phyloP scores from a whole-genome alignment of 2,113 vertebrate species.

The Galemys pyrenaicus region DNA sequence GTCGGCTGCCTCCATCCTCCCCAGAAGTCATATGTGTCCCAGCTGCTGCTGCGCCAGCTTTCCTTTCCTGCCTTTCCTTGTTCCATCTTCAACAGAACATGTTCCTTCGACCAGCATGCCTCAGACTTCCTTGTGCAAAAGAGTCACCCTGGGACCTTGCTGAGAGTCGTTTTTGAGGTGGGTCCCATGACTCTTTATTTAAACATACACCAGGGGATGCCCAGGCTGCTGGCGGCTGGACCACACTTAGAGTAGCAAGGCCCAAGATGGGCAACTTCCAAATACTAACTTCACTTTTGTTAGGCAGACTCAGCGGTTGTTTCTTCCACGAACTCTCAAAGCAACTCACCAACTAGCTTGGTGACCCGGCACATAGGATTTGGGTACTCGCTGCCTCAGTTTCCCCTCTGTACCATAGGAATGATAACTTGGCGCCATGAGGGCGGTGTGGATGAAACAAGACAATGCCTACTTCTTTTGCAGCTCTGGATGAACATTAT shows the following conservation, averaged over 20 bases:
- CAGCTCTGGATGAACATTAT: background rate
- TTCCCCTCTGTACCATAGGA: background rate
- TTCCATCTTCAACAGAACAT: background rate
- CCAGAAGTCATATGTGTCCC: rapidly evolving
- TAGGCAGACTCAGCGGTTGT: background rate
- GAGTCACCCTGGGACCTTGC: background rate
- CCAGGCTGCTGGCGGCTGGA: background rate
- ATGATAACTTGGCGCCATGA: background rate
- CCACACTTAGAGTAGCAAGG: background rate
- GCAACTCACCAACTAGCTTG: too few species aligned
- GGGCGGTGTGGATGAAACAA: background rate
- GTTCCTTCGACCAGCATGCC: background rate
- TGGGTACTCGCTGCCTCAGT: background rate
- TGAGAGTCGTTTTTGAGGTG: background rate
- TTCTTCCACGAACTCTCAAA: background rate
- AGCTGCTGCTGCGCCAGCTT: background rate
- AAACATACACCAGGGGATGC: background rate
- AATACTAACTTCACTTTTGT: background rate
- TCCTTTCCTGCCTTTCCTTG: background rate
- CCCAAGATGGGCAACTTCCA: background rate
- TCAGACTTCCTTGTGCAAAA: background rate
- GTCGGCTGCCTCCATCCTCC: background rate
- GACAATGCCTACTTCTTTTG: rapidly evolving
- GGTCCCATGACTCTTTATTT: background rate
- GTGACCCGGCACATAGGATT: background rate